Conservation (phyloP, 2,797 vertebrate genomes). For the Parauchenoglanis ngamensis region DNA sequence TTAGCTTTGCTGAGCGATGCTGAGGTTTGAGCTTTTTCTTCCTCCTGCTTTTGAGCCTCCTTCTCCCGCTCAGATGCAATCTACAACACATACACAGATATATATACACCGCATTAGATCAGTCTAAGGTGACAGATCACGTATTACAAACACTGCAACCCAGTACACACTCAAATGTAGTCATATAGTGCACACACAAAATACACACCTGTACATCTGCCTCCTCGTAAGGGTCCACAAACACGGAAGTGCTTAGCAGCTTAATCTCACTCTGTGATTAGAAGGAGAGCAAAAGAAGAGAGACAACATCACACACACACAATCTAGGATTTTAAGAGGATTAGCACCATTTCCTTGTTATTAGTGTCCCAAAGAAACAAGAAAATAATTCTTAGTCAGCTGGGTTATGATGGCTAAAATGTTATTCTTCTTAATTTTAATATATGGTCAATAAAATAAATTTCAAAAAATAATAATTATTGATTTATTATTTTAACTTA, state of each 20-base stretch:
- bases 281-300: neutral
- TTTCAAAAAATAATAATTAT: no score
- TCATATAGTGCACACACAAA: neutral
- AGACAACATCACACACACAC: neutral
- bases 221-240: slow-evolving; percentile 96
- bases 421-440: neutral
- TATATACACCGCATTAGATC: neutral
- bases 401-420: neutral
- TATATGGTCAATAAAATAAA: neutral
- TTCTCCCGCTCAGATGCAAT: slow-evolving; percentile 87
- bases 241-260: slow-evolving; percentile 82
- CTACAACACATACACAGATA: slow-evolving; percentile 64
- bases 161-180: neutral
- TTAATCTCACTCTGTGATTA: slow-evolving; percentile 84
- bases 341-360: slow-evolving; percentile 1
- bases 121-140: neutral
- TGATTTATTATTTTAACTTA: no score
- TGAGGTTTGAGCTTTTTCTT: slow-evolving; percentile 74
- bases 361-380: slow-evolving; percentile 28
- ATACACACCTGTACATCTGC: slow-evolving; percentile 87
- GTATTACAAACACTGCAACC: neutral
- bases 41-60: slow-evolving; percentile 75
- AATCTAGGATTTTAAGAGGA: slow-evolving; percentile 28
- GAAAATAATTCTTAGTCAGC: neutral
- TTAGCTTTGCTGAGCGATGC: slow-evolving; percentile 70